A percentile compares a stretch with the other conserved stretches of the same genome.
Evolutionary conservation across 2,888 invertebrate genomes (phyloP).

Genomic region (Clusia tigrina): DNA sequence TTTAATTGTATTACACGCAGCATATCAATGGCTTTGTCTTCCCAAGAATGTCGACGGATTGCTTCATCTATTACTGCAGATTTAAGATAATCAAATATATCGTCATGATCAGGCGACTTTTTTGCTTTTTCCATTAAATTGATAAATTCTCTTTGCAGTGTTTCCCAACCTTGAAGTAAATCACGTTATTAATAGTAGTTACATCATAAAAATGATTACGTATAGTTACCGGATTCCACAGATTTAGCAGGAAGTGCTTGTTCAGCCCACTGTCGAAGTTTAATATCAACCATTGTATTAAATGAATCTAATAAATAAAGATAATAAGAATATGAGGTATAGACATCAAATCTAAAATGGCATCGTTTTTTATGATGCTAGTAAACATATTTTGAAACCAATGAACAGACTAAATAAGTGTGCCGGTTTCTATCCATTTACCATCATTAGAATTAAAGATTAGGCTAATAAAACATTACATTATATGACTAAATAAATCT

Average conservation of each 20-base stretch:
- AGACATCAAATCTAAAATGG: too few species aligned
- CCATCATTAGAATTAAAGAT: too few species aligned
- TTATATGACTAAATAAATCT: too few species aligned
- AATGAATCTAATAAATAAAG: conserved; percentile 71
- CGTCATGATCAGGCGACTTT: conserved; percentile 79
- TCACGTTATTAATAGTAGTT: not conserved
- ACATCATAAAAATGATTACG: not conserved
- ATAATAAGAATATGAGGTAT: not conserved
- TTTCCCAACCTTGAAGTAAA: conserved; percentile 72
- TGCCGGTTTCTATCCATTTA: too few species aligned
- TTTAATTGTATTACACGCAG: conserved; percentile 94
- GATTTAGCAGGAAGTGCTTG: conserved; percentile 84
- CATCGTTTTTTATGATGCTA: too few species aligned
- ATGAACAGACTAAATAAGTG: too few species aligned
- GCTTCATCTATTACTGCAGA: conserved; percentile 87
- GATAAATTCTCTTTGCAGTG: conserved; percentile 77
- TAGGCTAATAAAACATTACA: too few species aligned
- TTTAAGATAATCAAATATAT: conserved; percentile 90
- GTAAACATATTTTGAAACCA: too few species aligned
- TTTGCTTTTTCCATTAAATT: conserved; percentile 74
- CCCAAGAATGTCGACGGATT: conserved; percentile 89
- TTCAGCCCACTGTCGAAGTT: conserved; percentile 96
- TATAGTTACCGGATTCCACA: conserved; percentile 73
- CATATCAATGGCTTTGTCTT: conserved; percentile 87
- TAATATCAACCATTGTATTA: conserved; percentile 91